Base-by-base conservation (phyloP, 2,113 vertebrate species). In the Bambusicola thoracicus region DNA sequence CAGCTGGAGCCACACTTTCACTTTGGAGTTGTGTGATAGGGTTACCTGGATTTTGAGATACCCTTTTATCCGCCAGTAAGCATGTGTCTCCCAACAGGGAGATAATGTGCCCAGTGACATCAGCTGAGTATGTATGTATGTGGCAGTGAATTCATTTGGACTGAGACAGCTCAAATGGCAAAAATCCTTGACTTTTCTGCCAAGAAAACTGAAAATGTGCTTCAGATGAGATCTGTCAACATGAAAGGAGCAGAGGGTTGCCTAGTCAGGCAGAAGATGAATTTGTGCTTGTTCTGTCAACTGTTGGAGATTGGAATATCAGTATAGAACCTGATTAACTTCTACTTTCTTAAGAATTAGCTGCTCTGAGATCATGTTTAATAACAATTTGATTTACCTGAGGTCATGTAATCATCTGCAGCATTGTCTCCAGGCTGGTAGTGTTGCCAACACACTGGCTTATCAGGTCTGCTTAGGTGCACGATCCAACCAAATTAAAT, bases 181-280 rank as follows among this genome's bases (percentile, higher is more conserved):
- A 88, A 95, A 94, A 62, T 17, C 90, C 80, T 62, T 79, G 29
- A 55, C 19, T 93, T 84, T 72, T 46, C 51, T 90, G 89, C 94
- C 88, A 92, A 61, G 66, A 92, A 84, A 81, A 74, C 87, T 75
- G 85, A 51, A 94, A 94, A 91, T 62, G 87, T 86, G 80, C 73
- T 91, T 94, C 87, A 79, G 43, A 86, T 73, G 76, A 84, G 58
- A 65, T 58, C 65, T 92, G 85, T 88, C 87, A 88, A 15, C 14
- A 4, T 8, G 58, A 88, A 76, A 66, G 85, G 56, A 93, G 85
- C 85, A 91, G 82, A 90, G 82, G 68, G 85, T 58, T 93, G 80
- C 80, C 87, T 87, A 92, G 48, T 90, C 73, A 96, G 53, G 76
- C 83, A 88, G 90, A 95, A 93, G 95, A 92, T 83, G 85, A 76